A percentile compares a stretch with the other conserved stretches of the same genome.
Conservation (phyloP, 2,113 vertebrate genomes). For the Fulica atra region DNA sequence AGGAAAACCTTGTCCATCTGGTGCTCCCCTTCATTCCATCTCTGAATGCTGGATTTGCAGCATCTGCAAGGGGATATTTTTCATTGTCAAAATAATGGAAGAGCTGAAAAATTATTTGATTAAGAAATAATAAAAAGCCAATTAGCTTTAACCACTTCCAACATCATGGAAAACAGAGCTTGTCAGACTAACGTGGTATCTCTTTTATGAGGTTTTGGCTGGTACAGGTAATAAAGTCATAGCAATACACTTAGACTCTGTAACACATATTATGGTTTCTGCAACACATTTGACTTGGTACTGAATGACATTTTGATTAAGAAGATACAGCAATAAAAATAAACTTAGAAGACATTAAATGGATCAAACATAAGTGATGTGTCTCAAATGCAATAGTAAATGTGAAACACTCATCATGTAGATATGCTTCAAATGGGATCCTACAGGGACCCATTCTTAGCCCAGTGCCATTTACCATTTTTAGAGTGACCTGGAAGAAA, state of each 20-base stretch:
- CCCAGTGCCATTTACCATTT: background rate
- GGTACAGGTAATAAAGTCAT: background rate
- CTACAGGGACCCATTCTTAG: background rate
- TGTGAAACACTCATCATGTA: background rate
- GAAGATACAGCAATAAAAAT: background rate
- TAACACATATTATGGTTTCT: background rate
- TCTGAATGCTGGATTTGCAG: background rate
- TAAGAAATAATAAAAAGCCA: background rate
- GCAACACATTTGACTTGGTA: background rate
- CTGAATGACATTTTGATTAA: conserved; percentile 19
- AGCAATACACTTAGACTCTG: background rate
- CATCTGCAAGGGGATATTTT: background rate
- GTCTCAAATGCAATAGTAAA: background rate
- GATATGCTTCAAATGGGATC: background rate
- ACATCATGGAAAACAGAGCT: background rate
- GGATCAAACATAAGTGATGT: background rate
- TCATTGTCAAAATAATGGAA: background rate
- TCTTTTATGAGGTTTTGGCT: background rate
- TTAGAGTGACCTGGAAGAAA: background rate
- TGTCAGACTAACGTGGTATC: background rate
- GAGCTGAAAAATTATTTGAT: background rate
- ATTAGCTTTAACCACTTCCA: background rate
- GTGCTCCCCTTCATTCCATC: background rate
- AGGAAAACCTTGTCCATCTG: background rate
- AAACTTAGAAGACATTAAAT: background rate